These are phyloP conservation scores for Sceliomorpha sp. DNA, from an alignment of 2,888 invertebrate species.

Conservation along the genomic window DNA sequence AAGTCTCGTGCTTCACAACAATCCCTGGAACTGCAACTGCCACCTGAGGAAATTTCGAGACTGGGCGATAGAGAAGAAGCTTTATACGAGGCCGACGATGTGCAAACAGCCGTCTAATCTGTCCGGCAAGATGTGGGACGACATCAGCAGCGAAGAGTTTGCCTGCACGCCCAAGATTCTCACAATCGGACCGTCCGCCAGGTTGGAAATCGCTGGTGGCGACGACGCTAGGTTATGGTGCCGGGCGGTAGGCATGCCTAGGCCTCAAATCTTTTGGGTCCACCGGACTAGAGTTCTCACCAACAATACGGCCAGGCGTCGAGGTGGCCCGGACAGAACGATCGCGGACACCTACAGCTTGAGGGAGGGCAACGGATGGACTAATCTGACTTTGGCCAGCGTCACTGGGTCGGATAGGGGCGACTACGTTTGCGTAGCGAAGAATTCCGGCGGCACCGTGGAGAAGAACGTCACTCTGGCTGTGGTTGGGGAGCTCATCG, in stretches of 20 bases:
- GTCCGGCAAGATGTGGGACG: constrained; percentile 87
- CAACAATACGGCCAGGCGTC: constrained; percentile 65
- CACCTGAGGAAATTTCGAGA: constrained; percentile 89
- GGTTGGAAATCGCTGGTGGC: constrained; percentile 83
- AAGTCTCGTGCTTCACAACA: constrained; percentile 88
- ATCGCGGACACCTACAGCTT: constrained; percentile 76
- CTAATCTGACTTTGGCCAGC: constrained; percentile 85
- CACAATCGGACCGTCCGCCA: constrained; percentile 78
- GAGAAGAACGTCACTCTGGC: constrained; percentile 88
- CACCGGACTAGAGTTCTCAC: constrained; percentile 69
- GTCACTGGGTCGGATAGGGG: constrained; percentile 85
- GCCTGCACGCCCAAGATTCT: constrained; percentile 90
- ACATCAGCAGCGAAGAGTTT: constrained; percentile 86
- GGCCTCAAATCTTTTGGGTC: constrained; percentile 85
- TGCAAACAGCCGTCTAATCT: constrained; percentile 87
- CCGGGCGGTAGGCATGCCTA: constrained; percentile 87
- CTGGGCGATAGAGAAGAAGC: constrained; percentile 86
- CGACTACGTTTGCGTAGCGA: constrained; percentile 89
- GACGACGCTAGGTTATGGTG: constrained; percentile 86
- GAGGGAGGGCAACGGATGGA: constrained; percentile 71
- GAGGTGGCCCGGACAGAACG: constrained; percentile 74
- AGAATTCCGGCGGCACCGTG: constrained; percentile 89
- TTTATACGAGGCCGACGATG: constrained; percentile 88
- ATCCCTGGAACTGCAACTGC: constrained; percentile 95
- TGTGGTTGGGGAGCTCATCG: constrained; percentile 77